Base-by-base conservation (phyloP, 2,113 vertebrate genomes). In the Syngnathus floridae region DNA sequence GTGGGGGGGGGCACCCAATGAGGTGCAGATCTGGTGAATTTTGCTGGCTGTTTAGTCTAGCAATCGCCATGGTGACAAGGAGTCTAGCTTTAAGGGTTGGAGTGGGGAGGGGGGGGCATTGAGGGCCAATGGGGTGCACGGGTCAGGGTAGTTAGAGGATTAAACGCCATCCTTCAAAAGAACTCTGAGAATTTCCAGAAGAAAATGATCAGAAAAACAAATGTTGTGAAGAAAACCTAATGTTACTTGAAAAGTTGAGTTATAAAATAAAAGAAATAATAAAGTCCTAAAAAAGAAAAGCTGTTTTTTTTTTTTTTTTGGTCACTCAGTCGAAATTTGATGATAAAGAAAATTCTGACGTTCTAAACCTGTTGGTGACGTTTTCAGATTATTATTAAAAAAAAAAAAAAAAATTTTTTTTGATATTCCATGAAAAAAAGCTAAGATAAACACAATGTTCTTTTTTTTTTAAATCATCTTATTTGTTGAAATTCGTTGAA, bases 21-120 rank as follows among this genome's bases (percentile, higher is more conserved):
- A 78, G 73, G 62, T 56, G 73, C 74, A 84, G 84, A 75, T 85
- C 88, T 88, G 90, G 84, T 82, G 84, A 87, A 77, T 85, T 78
- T 83, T 91, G 88, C 79, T 64, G 7, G 82, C 88, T 96, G 95
- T 96, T 97, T 95, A 96, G 95, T 96, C 94, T 96, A 94, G 92
- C 85, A 85, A 93, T 95, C 95, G 94, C 66, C 75, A 76, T 90
- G 93, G 94, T 95, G 94, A 95, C 94, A 62, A 81, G 85, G 88
- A 93, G 94, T 95, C 94, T 95, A 64, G 81, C 69, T 72, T 55
- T 72, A 35, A 22, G 19, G 65, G 8, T 16, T 57, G 35, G 22
- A 11, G 51, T 67, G 19, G 74, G 67, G 60, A 52, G 35, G 62
- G 65, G 62, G 35, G 65, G 45, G 17, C 5, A 41, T 9, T 41